phyloP scores from a whole-genome alignment of 2,888 invertebrate species.

The Carcina quercana region DNA sequence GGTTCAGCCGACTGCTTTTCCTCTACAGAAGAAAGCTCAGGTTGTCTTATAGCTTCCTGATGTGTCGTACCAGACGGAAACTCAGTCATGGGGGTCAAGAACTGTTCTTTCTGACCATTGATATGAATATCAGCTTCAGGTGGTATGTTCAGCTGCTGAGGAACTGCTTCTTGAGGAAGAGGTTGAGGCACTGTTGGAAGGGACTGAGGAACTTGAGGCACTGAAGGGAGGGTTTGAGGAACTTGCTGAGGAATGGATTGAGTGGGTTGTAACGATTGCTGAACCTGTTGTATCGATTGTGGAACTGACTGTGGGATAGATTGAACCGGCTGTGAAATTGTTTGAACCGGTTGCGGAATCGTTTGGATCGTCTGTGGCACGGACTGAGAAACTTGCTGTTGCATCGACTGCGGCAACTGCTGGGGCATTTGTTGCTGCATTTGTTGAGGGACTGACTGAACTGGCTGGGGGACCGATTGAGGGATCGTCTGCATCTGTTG shows the following conservation, averaged over 20 bases:
- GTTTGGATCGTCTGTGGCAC: slow-evolving; percentile 11
- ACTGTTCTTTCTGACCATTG: slow-evolving; percentile 55
- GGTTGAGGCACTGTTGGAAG: slow-evolving; percentile 9
- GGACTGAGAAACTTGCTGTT: slow-evolving; percentile 3
- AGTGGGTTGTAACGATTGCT: slow-evolving; percentile 16
- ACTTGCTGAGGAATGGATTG: slow-evolving; percentile 14
- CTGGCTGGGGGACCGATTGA: slow-evolving; percentile 1
- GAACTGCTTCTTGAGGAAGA: slow-evolving; percentile 29
- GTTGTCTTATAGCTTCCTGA: slow-evolving; percentile 40
- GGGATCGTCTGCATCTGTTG: slow-evolving; percentile 12
- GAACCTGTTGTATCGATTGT: background rate
- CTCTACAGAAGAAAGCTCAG: slow-evolving; percentile 57
- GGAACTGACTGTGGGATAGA: slow-evolving; percentile 3
- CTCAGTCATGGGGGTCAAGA: slow-evolving; percentile 61
- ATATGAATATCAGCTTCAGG: slow-evolving; percentile 35
- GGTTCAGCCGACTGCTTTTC: slow-evolving; percentile 51
- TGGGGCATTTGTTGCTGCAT: background rate
- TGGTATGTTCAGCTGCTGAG: slow-evolving; percentile 44
- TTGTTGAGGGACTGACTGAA: slow-evolving; percentile 10
- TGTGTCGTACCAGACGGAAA: slow-evolving; percentile 47
- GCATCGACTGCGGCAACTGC: background rate
- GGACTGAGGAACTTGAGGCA: slow-evolving; percentile 20
- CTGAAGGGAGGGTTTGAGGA: slow-evolving; percentile 17
- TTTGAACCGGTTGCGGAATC: background rate
- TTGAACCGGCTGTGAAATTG: slow-evolving; percentile 10